Percentiles rank a stretch among this genome's conserved stretches.
Conservation (phyloP, 2,888 invertebrate species). For the Drosophila antonietae region DNA sequence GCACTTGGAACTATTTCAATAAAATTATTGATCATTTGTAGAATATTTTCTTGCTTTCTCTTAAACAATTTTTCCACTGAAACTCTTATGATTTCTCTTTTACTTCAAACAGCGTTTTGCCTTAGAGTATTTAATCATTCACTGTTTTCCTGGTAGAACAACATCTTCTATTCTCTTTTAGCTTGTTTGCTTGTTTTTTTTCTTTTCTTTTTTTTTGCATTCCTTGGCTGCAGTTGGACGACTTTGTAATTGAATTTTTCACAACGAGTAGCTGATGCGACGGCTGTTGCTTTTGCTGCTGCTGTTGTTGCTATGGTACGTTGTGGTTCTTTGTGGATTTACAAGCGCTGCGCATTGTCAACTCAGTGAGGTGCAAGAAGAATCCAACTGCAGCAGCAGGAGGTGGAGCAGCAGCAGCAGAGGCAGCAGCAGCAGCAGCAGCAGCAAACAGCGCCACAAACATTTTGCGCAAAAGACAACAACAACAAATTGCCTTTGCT, state of each 20-base stretch:
- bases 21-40: too few species aligned
- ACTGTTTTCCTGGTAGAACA: neutral
- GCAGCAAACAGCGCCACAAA: slow-evolving; percentile 54
- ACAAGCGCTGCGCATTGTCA: slow-evolving; percentile 64
- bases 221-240: slow-evolving; percentile 58
- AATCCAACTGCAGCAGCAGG: slow-evolving; percentile 14
- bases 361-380: slow-evolving; percentile 45
- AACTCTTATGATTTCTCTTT: neutral
- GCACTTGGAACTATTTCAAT: too few species aligned
- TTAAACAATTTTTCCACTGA: neutral
- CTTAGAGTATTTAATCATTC: slow-evolving; percentile 12
- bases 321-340: slow-evolving; percentile 53
- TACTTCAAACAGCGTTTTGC: too few species aligned
- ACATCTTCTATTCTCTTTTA: neutral
- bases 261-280: slow-evolving; percentile 45
- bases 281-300: slow-evolving; percentile 12
- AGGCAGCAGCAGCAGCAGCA: slow-evolving; percentile 2
- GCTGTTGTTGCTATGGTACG: slow-evolving; percentile 35
- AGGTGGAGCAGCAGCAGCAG: slow-evolving; percentile 9
- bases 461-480: slow-evolving; percentile 59
- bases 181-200: slow-evolving; percentile 2
- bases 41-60: too few species aligned
- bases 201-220: slow-evolving; percentile 41
- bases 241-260: slow-evolving; percentile 79
- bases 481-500: slow-evolving; percentile 44